Base-by-base conservation (phyloP, 1,140 invertebrate species). In the Drusus annulatus region DNA sequence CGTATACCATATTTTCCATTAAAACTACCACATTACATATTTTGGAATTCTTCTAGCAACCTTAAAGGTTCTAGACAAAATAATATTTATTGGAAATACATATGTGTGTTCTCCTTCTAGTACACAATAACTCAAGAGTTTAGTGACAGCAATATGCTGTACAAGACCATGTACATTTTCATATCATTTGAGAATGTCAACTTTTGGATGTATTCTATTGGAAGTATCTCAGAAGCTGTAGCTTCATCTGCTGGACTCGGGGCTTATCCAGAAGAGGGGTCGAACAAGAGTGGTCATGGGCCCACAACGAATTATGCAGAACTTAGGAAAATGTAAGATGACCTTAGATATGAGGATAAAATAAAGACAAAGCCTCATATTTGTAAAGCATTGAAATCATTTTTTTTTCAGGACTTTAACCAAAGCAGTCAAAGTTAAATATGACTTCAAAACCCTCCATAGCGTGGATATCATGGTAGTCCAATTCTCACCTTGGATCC, bases 251-350 rank as follows among this genome's bases (percentile, higher is more conserved):
- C n/a, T 8, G 60, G 60, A n/a, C 21, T 63, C 16, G 60, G 60
- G 21, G 60, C 60, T 21, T 63, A 63, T 63, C 60, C 60, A 15
- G 60, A 25, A 16, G 19, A 63, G 25, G 60, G 60, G n/a, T 63
- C 0, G 8, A 63, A 63, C 60, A 21, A 63, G 23, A 25, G 19
- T 8, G 60, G 21, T 2, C 60, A 63, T 10, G 60, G 60, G 6
- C 60, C 60, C 10, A 63, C 60, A 1, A 16, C 28, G 25, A 63
- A 63, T 25, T 63, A 63, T 25, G 4, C 21, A 8, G 21, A 63
- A 25, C 21, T 63, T 25, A 63, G 25, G 23, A 63, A 63, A 8
- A 63, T 25, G 60, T 63, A 25, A 63, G 23, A 13, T 63, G 21
- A 62, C 13, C 7, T 7, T 8, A 36, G 31, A 4, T 36, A 36